Base-by-base conservation (phyloP, 1,140 invertebrate genomes). In the Galleria mellonella region DNA sequence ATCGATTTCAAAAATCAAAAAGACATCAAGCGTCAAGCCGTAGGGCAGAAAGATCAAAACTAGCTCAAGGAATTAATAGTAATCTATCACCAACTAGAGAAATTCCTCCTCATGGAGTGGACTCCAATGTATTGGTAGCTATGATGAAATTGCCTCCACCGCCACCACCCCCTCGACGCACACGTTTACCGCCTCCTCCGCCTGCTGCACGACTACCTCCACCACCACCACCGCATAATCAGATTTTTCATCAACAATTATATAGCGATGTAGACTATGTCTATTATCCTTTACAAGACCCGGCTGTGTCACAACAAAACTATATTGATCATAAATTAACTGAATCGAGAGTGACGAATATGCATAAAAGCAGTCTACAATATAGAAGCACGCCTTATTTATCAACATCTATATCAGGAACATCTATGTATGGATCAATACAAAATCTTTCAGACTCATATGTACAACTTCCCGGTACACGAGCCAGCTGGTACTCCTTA, bases 241-340 rank as follows among this genome's bases (percentile, higher is more conserved):
- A 94, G 51, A 92, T 95, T 40, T 96, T 94, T 59, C 92, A 95
- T 62, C 94, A 94, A 60, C 94, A 96, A 62, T 88, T 96, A 10
- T 95, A 94, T 55, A 96, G 94, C 29, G 94, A 96, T 60, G 94
- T 94, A 4, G 94, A 97, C 72, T 97, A 95, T 63, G 94, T 96
- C 0, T 94, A 96, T 70, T 97, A 96, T 65, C 94, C 94, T 0
- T 75, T 96, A 36, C 94, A 96, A 78, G 94, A 97, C 79, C 94
- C 94, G 12, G 92, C 93, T 0, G 89, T 96, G 11, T 96, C 94
- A 46, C 94, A 95, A 71, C 94, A 96, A 74, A 95, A 97, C 69
- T 96, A 96, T 75, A 89, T 95, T 55, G 94, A 96, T 61, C 93
- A 94, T 5, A 96, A 96, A 66, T 88, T 94, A 62, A 93, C 92